Conservation (phyloP, 2,888 invertebrate genomes). For the Amiota communis region DNA sequence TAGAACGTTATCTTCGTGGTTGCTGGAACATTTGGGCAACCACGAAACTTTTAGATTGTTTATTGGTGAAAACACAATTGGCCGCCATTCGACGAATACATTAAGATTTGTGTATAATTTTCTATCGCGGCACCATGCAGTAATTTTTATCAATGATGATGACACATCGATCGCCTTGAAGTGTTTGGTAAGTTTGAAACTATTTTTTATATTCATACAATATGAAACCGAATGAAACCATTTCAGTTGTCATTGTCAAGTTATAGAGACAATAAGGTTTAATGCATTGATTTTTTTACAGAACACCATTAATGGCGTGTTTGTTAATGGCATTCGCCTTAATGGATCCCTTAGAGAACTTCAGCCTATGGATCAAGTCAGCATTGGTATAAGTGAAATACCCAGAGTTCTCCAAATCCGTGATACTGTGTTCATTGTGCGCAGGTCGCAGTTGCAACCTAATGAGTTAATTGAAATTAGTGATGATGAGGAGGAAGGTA, state of each 20-base stretch:
- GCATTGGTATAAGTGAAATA: slow-evolving; percentile 50
- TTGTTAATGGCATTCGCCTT: slow-evolving; percentile 52
- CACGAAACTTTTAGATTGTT: slow-evolving; percentile 32
- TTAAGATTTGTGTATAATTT: slow-evolving; percentile 50
- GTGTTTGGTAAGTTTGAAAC: slow-evolving; percentile 56
- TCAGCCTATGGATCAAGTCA: slow-evolving; percentile 52
- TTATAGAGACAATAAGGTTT: background rate
- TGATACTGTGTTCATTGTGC: no score
- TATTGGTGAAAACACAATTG: slow-evolving; percentile 59
- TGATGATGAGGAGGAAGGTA: slow-evolving; percentile 7
- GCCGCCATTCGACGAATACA: slow-evolving; percentile 56
- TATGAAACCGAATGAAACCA: no score
- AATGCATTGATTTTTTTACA: slow-evolving; percentile 41
- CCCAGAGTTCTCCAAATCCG: no score
- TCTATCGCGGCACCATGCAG: slow-evolving; percentile 64
- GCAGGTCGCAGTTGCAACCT: no score
- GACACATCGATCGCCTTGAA: slow-evolving; percentile 46
- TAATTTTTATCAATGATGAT: slow-evolving; percentile 50
- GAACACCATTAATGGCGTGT: slow-evolving; percentile 67
- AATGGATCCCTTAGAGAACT: slow-evolving; percentile 11
- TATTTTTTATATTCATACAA: no score
- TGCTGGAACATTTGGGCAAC: background rate
- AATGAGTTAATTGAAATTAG: slow-evolving; percentile 1
- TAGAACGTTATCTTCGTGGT: background rate
- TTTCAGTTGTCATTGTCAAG: no score